Base-by-base conservation (phyloP, 2,888 invertebrate genomes). In the Cephus rjabovi region DNA sequence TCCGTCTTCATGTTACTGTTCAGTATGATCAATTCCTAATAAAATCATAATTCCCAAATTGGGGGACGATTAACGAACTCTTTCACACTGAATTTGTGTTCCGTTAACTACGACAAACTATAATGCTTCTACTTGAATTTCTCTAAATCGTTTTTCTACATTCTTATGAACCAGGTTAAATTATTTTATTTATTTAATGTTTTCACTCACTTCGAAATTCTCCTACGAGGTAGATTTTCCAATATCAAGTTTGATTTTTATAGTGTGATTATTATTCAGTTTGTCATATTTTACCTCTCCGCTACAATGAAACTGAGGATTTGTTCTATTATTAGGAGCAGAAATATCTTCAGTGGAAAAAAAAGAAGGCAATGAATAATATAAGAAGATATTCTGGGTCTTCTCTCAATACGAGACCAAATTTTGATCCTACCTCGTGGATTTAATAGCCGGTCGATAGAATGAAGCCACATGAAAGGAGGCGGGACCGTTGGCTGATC, bases 401-500 rank as follows among this genome's bases (percentile, higher is more conserved):
- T 56, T 56, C 56, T 23, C 23, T 9, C 23, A 56, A 23, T 56
- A 56, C 9, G 23, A 23, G 56, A 23, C 23, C 23, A 56, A 56
- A 56, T 56, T 56, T 56, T 56, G 56, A 56, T 56, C 23, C 23
- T 23, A 9, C 56, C 56, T 23, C 56, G 56, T 56, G 56, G 23
- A 56, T 40, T 40, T 40, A 40, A 40, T 56, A 56, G 23, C 23
- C 56, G 56, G 56, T 56, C 56, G 9, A 56, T 56, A 56, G 23
- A 2, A 56, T 23, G 56, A 56, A 56, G 56, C 56, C 56, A 56
- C 56, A 56, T 56, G 23, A 56, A 71, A 33, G 15, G 71, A 71
- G 71, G 31, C 33, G 31, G 71, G 33, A 31, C 71, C 71, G 6
- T 30, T 73, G 77, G 75, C 73, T 75, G 78, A 75, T 78, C 78